Conservation (phyloP, 1,140 invertebrate genomes). For the Drosophila navojoa region DNA sequence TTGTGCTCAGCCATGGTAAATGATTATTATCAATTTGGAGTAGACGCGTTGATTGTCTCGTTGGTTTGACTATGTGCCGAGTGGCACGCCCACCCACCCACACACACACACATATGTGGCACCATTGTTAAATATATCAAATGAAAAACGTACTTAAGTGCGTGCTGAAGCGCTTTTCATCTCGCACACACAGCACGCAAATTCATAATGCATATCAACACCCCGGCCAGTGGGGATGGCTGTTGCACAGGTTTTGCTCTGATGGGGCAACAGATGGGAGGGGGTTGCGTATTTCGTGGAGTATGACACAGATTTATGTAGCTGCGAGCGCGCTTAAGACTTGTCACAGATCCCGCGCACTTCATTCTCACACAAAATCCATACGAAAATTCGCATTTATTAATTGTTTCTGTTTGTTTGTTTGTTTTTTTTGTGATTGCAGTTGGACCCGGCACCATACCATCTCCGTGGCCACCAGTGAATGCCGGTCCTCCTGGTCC, state of each 20-base stretch:
- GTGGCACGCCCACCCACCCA: background rate
- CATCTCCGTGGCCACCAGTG: slow-evolving; percentile 91
- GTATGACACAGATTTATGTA: slow-evolving; percentile 44
- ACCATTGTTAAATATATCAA: slow-evolving; percentile 57
- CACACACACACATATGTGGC: background rate
- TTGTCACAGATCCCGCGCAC: slow-evolving; percentile 3
- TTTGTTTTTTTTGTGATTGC: slow-evolving; percentile 41
- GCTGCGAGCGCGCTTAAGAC: slow-evolving; percentile 20
- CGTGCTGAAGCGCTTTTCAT: slow-evolving; percentile 61
- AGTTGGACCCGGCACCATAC: slow-evolving; percentile 93
- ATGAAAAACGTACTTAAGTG: slow-evolving; percentile 64
- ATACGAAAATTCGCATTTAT: background rate
- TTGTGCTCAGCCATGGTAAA: slow-evolving; percentile 12
- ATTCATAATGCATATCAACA: slow-evolving; percentile 59
- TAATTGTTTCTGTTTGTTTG: slow-evolving; percentile 1
- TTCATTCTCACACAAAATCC: background rate
- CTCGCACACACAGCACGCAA: slow-evolving; percentile 45
- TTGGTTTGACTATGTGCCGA: background rate
- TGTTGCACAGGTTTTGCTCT: slow-evolving; percentile 37
- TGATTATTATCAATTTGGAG: slow-evolving; percentile 39
- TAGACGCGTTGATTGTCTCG: slow-evolving; percentile 39
- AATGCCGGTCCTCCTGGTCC: slow-evolving; percentile 85
- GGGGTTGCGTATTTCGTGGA: no score
- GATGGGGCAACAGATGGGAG: no score
- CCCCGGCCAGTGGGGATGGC: slow-evolving; percentile 3